Evolutionary conservation across 2,888 invertebrate species (phyloP).

Genomic region (Amiota minor): DNA sequence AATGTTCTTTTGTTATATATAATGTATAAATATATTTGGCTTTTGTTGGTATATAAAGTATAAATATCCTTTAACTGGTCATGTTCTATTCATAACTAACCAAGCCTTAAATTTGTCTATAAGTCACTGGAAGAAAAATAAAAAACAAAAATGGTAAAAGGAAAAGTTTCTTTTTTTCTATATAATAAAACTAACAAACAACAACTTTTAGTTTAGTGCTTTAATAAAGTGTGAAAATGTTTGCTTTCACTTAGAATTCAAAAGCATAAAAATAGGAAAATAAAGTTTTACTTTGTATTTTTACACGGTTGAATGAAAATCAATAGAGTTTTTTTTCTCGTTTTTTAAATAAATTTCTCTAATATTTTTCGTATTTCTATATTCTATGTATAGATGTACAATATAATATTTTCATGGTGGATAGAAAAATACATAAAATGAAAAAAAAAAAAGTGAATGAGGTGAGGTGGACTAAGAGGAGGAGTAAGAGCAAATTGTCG

Average conservation of each 20-base stretch:
- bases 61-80: neutral
- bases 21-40: neutral
- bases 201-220: slow-evolving; percentile 27
- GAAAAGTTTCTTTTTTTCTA: slow-evolving; percentile 13
- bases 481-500: too few species aligned
- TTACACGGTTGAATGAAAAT: slow-evolving; percentile 32
- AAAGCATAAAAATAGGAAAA: slow-evolving; percentile 6
- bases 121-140: neutral
- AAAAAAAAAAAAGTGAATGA: neutral
- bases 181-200: slow-evolving; percentile 21
- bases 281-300: neutral
- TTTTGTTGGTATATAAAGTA: neutral
- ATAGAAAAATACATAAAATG: neutral
- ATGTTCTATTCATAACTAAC: slow-evolving; percentile 25
- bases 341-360: neutral
- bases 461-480: neutral
- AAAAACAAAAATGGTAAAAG: too few species aligned
- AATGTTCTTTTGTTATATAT: neutral
- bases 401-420: neutral
- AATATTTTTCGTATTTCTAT: neutral
- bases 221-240: slow-evolving; percentile 36
- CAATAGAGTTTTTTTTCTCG: slow-evolving; percentile 53
- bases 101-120: slow-evolving; percentile 30
- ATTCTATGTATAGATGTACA: neutral
- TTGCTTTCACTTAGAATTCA: neutral